Evolutionary conservation across 1,140 invertebrate species (phyloP).

Genomic region (Hermatobates lingyangjiaoensis): DNA sequence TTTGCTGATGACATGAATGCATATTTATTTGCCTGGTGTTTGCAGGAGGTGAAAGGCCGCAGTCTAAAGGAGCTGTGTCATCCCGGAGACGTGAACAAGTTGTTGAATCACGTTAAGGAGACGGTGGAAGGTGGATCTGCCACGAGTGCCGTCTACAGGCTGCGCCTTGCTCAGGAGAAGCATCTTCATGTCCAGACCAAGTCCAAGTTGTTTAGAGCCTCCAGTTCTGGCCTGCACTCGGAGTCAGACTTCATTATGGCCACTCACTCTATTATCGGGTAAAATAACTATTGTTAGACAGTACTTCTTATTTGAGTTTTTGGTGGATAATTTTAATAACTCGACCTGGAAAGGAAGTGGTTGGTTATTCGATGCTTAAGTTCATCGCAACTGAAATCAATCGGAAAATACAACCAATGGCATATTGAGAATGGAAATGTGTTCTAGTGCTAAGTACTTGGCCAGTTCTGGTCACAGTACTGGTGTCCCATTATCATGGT

Average conservation of each 20-base stretch:
- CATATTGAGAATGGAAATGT: too few species aligned
- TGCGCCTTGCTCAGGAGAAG: conserved; percentile 52
- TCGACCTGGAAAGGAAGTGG: too few species aligned
- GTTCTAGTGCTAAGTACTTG: too few species aligned
- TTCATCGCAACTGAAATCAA: too few species aligned
- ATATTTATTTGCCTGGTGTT: too few species aligned
- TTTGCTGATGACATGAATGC: too few species aligned
- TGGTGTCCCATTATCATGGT: too few species aligned
- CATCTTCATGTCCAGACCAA: conserved; percentile 73
- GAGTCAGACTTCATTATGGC: conserved; percentile 79
- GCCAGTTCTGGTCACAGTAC: too few species aligned
- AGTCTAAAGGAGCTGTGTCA: conserved; percentile 60
- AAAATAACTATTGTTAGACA: conserved; percentile 22
- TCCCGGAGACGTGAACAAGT: conserved; percentile 46
- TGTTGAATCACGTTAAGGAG: conserved; percentile 55
- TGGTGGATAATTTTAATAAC: too few species aligned
- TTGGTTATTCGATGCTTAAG: too few species aligned
- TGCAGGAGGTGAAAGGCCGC: conserved; percentile 41
- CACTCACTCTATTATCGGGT: conserved; percentile 64
- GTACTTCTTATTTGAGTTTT: conserved; percentile 2
- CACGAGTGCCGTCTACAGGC: conserved; percentile 54
- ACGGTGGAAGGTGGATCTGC: conserved; percentile 42
- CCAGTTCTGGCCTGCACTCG: conserved; percentile 28
- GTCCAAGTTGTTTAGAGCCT: conserved; percentile 58
- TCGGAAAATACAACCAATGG: too few species aligned